Evolutionary conservation across 2,888 invertebrate species (phyloP).

Genomic region (Daptonema setosum): DNA sequence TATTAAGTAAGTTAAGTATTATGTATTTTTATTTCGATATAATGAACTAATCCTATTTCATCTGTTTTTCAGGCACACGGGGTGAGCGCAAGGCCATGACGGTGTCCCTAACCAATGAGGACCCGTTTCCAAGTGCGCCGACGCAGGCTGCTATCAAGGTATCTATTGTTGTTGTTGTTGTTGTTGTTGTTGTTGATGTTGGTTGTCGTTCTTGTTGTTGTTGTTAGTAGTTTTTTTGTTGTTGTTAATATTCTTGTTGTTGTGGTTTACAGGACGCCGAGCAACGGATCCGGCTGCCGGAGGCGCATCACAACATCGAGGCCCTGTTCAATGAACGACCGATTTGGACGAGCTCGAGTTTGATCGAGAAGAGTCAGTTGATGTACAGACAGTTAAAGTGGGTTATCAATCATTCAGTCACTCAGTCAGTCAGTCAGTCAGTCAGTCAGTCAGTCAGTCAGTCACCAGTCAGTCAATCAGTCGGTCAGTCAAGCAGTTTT

Average conservation of each 20-base stretch:
- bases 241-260: not conserved
- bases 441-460: too few relatives aligned
- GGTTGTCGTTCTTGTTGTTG: too few relatives aligned
- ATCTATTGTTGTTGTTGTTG: not conserved
- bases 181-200: not conserved
- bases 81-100: constrained; percentile 20
- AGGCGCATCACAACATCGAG: constrained; percentile 1
- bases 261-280: constrained; percentile 11
- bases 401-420: too few relatives aligned
- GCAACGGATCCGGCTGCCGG: constrained; percentile 1
- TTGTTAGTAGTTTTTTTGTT: not conserved
- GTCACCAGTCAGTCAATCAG: too few relatives aligned
- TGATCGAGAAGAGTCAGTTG: constrained; percentile 33
- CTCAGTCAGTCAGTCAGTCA: too few relatives aligned
- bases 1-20: too few relatives aligned
- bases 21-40: too few relatives aligned
- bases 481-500: too few relatives aligned
- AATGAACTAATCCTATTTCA: too few relatives aligned
- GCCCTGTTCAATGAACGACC: constrained; percentile 63
- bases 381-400: constrained; percentile 37
- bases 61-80: constrained; percentile 7
- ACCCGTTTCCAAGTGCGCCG: constrained; percentile 18
- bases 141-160: constrained; percentile 14
- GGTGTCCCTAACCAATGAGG: constrained; percentile 17
- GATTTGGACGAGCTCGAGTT: constrained; percentile 61